A percentile compares a stretch with the other conserved stretches of the same genome.
Conservation (phyloP, 2,888 invertebrate genomes). For the Ennomos erosarius region DNA sequence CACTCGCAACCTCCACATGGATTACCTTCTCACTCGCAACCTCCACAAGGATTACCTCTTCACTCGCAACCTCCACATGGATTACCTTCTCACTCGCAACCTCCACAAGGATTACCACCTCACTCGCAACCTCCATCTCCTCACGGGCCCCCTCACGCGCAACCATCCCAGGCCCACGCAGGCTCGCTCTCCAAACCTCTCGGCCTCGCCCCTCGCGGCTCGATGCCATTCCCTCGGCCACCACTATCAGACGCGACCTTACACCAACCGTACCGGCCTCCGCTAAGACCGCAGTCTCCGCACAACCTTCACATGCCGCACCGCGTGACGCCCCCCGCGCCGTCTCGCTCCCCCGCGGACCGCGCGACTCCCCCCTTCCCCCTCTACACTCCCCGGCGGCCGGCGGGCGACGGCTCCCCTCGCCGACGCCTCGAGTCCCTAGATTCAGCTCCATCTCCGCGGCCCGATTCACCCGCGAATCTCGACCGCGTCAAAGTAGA, state of each 20-base stretch:
- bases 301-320: slow-evolving; percentile 6
- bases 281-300: slow-evolving; percentile 32
- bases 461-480: background rate
- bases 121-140: too few species aligned
- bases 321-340: slow-evolving; percentile 18
- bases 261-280: slow-evolving; percentile 33
- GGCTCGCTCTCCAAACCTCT: slow-evolving; percentile 14
- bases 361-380: slow-evolving; percentile 43
- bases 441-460: slow-evolving; percentile 32
- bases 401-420: slow-evolving; percentile 24
- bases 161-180: slow-evolving; percentile 15
- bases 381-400: slow-evolving; percentile 32
- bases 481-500: slow-evolving; percentile 27
- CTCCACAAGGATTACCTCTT: too few species aligned
- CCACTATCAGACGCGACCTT: slow-evolving; percentile 23
- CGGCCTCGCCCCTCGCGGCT: slow-evolving; percentile 8
- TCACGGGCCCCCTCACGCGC: slow-evolving; percentile 6
- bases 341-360: slow-evolving; percentile 55
- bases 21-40: too few species aligned
- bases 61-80: too few species aligned
- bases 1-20: too few species aligned
- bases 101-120: too few species aligned
- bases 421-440: slow-evolving; percentile 14
- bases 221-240: slow-evolving; percentile 15
- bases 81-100: slow-evolving; percentile 11